phyloP scores from a whole-genome alignment of 2,113 vertebrate genomes.

The Vanacampus margaritifer region DNA sequence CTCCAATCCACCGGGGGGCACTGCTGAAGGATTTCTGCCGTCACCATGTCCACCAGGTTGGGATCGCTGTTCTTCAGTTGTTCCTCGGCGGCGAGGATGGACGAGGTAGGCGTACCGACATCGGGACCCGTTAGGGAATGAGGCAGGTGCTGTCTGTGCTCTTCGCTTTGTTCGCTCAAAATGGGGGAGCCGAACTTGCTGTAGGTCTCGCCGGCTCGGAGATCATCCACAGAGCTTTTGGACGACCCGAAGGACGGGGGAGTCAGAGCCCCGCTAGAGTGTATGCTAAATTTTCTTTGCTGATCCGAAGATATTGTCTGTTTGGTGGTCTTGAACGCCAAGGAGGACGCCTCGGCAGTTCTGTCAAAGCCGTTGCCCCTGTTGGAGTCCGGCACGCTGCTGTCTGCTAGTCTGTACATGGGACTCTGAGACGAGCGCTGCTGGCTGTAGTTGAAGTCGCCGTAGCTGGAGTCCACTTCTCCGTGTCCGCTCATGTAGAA shows the following conservation, averaged over 20 bases:
- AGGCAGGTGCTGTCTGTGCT: slow-evolving; percentile 88
- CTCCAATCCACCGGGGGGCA: slow-evolving; percentile 94
- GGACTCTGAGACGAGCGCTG: slow-evolving; percentile 97
- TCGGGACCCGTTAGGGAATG: slow-evolving; percentile 85
- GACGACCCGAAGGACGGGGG: slow-evolving; percentile 90
- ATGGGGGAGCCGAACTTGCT: slow-evolving; percentile 88
- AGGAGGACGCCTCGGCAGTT: slow-evolving; percentile 86
- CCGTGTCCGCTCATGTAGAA: slow-evolving; percentile 98
- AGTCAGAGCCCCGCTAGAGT: slow-evolving; percentile 87
- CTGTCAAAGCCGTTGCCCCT: slow-evolving; percentile 95
- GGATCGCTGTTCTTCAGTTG: slow-evolving; percentile 95
- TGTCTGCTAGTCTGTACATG: slow-evolving; percentile 95
- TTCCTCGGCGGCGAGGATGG: slow-evolving; percentile 90
- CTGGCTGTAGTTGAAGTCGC: slow-evolving; percentile 96
- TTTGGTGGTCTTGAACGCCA: slow-evolving; percentile 96
- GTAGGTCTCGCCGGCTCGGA: slow-evolving; percentile 86
- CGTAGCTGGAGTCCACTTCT: slow-evolving; percentile 96
- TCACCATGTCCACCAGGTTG: slow-evolving; percentile 94
- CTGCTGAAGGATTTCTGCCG: slow-evolving; percentile 93
- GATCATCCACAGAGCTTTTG: slow-evolving; percentile 84
- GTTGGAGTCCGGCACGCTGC: slow-evolving; percentile 87
- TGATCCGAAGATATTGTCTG: slow-evolving; percentile 92
- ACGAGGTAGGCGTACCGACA: slow-evolving; percentile 89
- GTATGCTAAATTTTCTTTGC: slow-evolving; percentile 91
- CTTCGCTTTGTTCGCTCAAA: slow-evolving; percentile 85